These are phyloP conservation scores for Torymus aiolomorphi DNA, from an alignment of 2,888 invertebrate genomes.

Conservation along the genomic window DNA sequence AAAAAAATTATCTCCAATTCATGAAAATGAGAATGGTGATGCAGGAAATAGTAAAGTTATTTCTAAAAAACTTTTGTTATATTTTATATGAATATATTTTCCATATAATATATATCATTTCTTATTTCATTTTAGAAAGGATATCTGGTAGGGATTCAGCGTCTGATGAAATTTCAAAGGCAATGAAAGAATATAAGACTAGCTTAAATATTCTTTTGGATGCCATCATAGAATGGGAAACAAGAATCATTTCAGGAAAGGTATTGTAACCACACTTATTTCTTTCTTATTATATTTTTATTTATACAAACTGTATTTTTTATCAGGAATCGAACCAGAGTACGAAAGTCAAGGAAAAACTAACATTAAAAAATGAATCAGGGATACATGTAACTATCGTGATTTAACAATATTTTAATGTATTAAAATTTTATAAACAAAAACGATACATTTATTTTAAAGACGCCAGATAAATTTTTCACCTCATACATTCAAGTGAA, in stretches of 20 bases:
- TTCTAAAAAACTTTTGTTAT: too few relatives aligned
- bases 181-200: constrained; percentile 59
- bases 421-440: neutral
- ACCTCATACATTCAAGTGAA: constrained; percentile 64
- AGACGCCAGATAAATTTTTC: constrained; percentile 57
- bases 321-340: neutral
- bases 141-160: too few relatives aligned
- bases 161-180: constrained; percentile 32
- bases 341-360: neutral
- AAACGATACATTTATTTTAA: neutral
- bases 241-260: constrained; percentile 2
- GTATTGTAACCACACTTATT: too few relatives aligned
- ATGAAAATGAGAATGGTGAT: neutral
- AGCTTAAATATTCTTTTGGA: constrained; percentile 60
- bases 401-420: too few relatives aligned
- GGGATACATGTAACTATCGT: too few relatives aligned
- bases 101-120: too few relatives aligned
- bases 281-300: neutral
- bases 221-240: constrained; percentile 62
- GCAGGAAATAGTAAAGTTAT: too few relatives aligned
- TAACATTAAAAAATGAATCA: neutral
- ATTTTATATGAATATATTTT: too few relatives aligned
- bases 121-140: too few relatives aligned
- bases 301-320: neutral
- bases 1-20: neutral